These are phyloP conservation scores for Heliconius aoede DNA, from an alignment of 2,888 invertebrate genomes.

Conservation along the genomic window DNA sequence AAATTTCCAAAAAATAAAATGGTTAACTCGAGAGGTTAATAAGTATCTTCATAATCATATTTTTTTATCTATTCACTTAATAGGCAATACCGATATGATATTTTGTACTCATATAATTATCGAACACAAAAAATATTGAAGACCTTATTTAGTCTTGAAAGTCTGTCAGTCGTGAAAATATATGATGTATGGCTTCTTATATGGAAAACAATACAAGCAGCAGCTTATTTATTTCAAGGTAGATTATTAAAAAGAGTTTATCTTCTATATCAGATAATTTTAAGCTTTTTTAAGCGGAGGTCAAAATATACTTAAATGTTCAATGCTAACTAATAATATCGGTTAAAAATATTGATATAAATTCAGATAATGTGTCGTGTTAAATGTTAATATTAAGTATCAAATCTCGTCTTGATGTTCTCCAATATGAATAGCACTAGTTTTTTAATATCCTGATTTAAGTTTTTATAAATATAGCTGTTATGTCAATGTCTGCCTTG, in stretches of 20 bases:
- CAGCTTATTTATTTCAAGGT: neutral
- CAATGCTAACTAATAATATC: neutral
- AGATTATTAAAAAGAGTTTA: neutral
- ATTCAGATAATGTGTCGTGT: too few species aligned
- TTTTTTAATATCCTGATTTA: neutral
- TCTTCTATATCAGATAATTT: neutral
- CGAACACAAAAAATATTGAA: neutral
- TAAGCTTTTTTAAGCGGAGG: neutral
- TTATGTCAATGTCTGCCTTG: neutral
- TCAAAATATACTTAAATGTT: neutral
- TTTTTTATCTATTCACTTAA: too few species aligned
- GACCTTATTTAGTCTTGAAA: neutral
- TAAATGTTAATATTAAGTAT: neutral
- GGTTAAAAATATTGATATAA: too few species aligned
- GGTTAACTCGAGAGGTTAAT: neutral
- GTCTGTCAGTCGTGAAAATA: too few species aligned
- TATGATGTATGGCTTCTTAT: neutral
- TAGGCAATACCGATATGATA: too few species aligned
- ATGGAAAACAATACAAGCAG: conserved; percentile 3
- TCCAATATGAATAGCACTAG: neutral
- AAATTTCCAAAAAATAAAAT: neutral
- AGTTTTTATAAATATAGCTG: neutral
- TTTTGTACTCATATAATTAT: neutral
- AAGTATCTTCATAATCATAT: neutral
- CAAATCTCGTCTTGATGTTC: neutral